These are phyloP conservation scores for Myocastor coypus DNA, from an alignment of 2,113 vertebrate species.

Conservation along the genomic window DNA sequence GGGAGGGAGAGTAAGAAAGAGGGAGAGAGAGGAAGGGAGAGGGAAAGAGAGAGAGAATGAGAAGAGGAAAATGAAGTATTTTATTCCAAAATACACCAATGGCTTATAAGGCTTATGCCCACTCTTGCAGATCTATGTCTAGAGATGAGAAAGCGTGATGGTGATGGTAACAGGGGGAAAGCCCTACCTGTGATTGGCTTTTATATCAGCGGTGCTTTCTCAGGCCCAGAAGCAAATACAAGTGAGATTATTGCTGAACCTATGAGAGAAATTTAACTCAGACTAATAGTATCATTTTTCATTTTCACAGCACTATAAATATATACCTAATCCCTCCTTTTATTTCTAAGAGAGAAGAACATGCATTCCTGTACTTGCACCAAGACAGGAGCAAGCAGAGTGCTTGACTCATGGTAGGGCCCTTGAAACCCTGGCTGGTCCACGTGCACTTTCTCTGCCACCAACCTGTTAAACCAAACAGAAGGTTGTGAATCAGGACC, in stretches of 20 bases:
- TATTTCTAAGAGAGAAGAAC: conserved; percentile 47
- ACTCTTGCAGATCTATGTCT: not conserved
- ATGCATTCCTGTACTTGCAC: not conserved
- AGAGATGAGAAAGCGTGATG: not conserved
- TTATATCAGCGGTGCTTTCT: conserved; percentile 1
- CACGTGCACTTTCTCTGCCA: not conserved
- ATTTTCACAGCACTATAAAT: conserved; percentile 74
- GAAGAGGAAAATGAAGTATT: not conserved
- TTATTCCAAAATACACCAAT: not conserved
- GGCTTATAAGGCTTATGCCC: not conserved
- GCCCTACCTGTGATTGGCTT: not conserved
- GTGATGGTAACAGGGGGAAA: not conserved
- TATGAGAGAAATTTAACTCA: conserved; percentile 77
- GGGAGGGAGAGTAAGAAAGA: not conserved
- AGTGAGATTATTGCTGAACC: conserved; percentile 73
- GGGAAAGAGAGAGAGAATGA: not conserved
- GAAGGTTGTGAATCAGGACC: not conserved
- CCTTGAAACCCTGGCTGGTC: not conserved
- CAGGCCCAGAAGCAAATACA: conserved; percentile 71
- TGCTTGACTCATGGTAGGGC: not conserved
- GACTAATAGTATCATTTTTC: conserved; percentile 68
- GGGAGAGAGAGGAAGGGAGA: not conserved
- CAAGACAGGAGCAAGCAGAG: rapidly evolving
- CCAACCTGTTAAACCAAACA: not conserved
- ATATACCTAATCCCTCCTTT: conserved; percentile 65